Percentiles rank a stretch among this genome's conserved stretches.
Conservation (phyloP, 2,113 vertebrate genomes). For the Origma solitaria region DNA sequence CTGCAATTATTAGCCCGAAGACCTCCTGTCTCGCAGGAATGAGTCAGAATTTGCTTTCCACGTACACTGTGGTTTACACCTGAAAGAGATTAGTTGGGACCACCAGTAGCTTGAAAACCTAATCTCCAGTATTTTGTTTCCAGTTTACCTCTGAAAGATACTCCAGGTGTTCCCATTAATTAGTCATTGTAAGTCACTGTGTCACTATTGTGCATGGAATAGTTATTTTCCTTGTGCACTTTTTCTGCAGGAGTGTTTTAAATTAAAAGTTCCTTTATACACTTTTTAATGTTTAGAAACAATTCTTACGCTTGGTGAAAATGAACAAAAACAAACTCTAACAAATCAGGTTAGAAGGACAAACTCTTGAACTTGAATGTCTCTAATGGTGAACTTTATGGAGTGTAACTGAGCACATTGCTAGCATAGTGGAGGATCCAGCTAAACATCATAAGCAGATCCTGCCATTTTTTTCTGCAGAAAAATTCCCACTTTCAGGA, state of each 20-base stretch:
- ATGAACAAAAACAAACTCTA: not conserved
- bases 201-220: slow-evolving; percentile 63
- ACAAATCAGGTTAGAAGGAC: not conserved
- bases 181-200: slow-evolving; percentile 70
- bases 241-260: slow-evolving; percentile 66
- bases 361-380: not conserved
- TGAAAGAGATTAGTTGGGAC: slow-evolving; percentile 90
- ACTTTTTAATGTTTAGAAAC: slow-evolving; percentile 29
- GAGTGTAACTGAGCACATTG: not conserved
- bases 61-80: slow-evolving; percentile 82
- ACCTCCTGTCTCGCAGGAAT: slow-evolving; percentile 63
- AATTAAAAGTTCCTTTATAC: slow-evolving; percentile 69
- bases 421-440: not conserved
- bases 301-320: slow-evolving; percentile 22
- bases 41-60: slow-evolving; percentile 57
- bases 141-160: slow-evolving; percentile 74
- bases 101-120: slow-evolving; percentile 86
- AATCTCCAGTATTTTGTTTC: slow-evolving; percentile 93
- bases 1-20: slow-evolving; percentile 66
- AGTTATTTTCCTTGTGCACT: slow-evolving; percentile 49
- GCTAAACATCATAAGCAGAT: not conserved
- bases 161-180: slow-evolving; percentile 92
- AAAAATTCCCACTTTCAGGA: not conserved
- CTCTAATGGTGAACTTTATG: not conserved
- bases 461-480: not conserved